Evolutionary conservation across 2,113 vertebrate species (phyloP), one percentile per base, ranked within the genome.

Genomic region (Sakesphorus luctuosus): DNA sequence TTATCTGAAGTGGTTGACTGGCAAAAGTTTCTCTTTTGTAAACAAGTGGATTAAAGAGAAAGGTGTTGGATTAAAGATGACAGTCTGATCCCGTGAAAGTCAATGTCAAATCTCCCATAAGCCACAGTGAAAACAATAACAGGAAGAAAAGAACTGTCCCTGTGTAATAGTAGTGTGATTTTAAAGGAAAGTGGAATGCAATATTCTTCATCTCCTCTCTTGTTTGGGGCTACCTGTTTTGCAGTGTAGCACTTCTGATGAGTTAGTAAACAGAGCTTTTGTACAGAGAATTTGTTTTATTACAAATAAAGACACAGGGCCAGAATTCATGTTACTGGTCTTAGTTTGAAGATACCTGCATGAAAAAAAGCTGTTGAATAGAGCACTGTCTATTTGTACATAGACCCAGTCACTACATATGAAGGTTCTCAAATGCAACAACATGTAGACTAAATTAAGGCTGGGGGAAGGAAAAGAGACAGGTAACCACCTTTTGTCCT

Each of bases 11-110:
- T 63, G 72, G 79, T 56, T 94, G 82, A 68, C 75, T 92, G 56
- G 75, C 35, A 80, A 86, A 97, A 96, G 75, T 93, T 96, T 91
- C 55, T 80, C 63, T 91, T 90, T 61, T 67, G 92, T 92, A 95
- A 93, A 93, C 84, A 96, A 91, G 61, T 0, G 1, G 92, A 88
- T 96, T 97, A 96, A 91, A 85, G 67, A 73, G 72, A 89, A 82
- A 85, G 71, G 90, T 87, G 67, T 74, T 94, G 89, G 87, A 93
- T 95, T 94, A 97, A 80, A 87, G 87, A 76, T 46, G 78, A 94
- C 93, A 66, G 53, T 50, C 74, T 91, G 92, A 94, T 79, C 68
- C 82, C 53, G 13, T 59, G 63, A 91, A 95, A 94, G 87, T 80
- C 85, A 91, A 49, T 73, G 83, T 66, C 72, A 84, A 81, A 95